Conservation (phyloP, 2,113 vertebrate species). For the Nicator chloris region DNA sequence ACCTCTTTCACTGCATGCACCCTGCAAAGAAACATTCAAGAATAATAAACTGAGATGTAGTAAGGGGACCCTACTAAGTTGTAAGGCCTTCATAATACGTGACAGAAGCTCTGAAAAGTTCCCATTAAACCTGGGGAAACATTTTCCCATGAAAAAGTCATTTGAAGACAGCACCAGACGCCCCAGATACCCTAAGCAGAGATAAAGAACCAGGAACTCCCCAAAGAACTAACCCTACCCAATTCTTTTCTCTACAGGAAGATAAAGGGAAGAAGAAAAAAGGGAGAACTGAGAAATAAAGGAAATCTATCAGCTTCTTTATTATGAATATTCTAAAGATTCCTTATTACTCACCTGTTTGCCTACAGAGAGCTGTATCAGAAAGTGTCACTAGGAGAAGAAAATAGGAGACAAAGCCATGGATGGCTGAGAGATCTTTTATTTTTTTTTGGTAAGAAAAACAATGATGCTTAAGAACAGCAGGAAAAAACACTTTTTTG, state of each 20-base stretch:
- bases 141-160: neutral
- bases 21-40: neutral
- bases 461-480: neutral
- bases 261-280: neutral
- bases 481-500: neutral
- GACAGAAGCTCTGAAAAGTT: neutral
- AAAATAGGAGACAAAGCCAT: neutral
- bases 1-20: neutral
- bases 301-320: neutral
- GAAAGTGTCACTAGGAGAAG: neutral
- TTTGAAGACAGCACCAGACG: neutral
- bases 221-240: neutral
- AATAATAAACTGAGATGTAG: neutral
- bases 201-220: neutral
- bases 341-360: neutral
- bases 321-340: neutral
- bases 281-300: neutral
- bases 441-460: neutral
- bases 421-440: neutral
- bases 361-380: neutral
- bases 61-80: neutral
- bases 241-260: neutral
- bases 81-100: neutral
- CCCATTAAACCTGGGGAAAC: neutral
- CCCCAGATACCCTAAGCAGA: neutral